phyloP scores from a whole-genome alignment of 2,113 vertebrate species.

The Baryphthengus martii region DNA sequence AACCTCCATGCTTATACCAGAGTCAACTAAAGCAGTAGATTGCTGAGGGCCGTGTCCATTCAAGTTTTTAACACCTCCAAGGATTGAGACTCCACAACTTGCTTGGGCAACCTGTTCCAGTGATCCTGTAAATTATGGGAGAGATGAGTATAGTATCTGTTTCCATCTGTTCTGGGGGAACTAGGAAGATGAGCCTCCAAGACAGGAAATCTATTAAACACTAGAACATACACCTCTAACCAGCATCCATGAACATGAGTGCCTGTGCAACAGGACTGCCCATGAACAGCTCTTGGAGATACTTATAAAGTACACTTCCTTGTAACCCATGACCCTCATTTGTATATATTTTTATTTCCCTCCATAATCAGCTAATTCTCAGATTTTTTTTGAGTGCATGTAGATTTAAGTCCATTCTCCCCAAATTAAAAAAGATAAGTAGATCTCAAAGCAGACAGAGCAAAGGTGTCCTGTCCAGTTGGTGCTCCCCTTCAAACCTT shows the following conservation, averaged over 20 bases:
- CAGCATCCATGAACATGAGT: neutral
- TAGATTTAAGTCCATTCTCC: neutral
- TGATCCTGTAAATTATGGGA: neutral
- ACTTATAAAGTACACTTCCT: neutral
- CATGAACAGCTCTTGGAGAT: neutral
- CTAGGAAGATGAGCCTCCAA: neutral
- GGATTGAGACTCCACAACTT: neutral
- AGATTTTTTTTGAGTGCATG: neutral
- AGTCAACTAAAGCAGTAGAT: neutral
- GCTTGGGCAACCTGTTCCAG: neutral
- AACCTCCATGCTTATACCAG: neutral
- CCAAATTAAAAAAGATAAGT: neutral
- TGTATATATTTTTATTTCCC: neutral
- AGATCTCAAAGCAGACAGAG: neutral
- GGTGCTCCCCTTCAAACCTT: neutral
- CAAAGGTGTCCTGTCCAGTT: fast-evolving
- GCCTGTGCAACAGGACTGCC: neutral
- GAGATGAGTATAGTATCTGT: neutral
- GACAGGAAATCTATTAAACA: neutral
- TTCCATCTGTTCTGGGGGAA: neutral
- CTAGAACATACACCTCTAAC: neutral
- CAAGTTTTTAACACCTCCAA: neutral
- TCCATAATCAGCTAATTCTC: neutral
- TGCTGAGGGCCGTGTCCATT: neutral
- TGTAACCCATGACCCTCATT: neutral